A percentile compares a stretch with the other conserved stretches of the same genome.
These are phyloP conservation scores for Corythoichthys intestinalis DNA, from an alignment of 2,113 vertebrate genomes.

Conservation along the genomic window DNA sequence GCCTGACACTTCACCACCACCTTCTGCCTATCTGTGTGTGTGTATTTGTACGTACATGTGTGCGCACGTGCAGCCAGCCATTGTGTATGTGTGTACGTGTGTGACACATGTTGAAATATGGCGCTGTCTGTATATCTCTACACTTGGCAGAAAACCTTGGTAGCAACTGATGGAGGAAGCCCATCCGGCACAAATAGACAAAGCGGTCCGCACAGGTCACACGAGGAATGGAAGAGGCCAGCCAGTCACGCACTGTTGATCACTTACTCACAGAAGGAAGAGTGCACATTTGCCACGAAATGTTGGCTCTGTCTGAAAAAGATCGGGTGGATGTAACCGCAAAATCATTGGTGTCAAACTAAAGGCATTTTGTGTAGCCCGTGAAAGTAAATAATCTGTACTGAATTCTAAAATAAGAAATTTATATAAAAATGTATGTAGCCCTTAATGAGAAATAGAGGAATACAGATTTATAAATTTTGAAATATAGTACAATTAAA, in stretches of 20 bases:
- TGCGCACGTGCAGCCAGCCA: background rate
- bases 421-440: too few species aligned
- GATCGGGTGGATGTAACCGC: background rate
- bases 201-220: constrained; percentile 37
- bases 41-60: constrained; percentile 6
- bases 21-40: constrained; percentile 18
- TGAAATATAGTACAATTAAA: too few species aligned
- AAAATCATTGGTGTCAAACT: background rate
- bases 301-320: constrained; percentile 10
- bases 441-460: too few species aligned
- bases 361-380: too few species aligned
- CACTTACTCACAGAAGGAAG: constrained; percentile 18
- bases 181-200: constrained; percentile 43
- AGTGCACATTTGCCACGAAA: constrained; percentile 14
- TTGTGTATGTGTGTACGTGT: background rate
- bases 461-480: too few species aligned
- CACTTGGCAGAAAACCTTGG: constrained; percentile 57
- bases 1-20: constrained; percentile 43
- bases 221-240: constrained; percentile 21
- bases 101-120: constrained; percentile 55
- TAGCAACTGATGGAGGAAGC: constrained; percentile 51
- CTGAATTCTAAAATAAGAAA: too few species aligned
- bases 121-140: constrained; percentile 56
- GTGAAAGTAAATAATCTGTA: too few species aligned
- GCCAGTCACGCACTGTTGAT: constrained; percentile 23